A percentile compares a stretch with the other conserved stretches of the same genome.
phyloP scores from a whole-genome alignment of 1,140 invertebrate species.

The Psilanteris sp. region DNA sequence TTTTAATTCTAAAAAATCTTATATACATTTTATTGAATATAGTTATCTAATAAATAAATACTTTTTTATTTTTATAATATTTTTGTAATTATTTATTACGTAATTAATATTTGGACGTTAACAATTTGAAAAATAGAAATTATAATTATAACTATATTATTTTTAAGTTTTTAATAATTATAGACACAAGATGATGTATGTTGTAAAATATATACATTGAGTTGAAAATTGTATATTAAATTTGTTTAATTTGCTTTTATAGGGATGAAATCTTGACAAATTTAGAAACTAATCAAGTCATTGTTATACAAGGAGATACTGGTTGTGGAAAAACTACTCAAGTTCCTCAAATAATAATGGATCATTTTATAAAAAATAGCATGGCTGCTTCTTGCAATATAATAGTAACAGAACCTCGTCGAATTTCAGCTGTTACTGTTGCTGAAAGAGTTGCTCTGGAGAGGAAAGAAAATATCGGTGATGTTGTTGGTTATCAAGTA shows the following conservation, averaged over 20 bases:
- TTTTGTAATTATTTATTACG: no score
- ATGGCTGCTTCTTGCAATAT: slow-evolving; percentile 84
- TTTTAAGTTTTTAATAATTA: no score
- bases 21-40: no score
- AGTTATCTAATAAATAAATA: no score
- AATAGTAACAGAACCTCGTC: slow-evolving; percentile 93
- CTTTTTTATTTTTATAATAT: no score
- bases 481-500: slow-evolving; percentile 91
- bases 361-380: slow-evolving; percentile 81
- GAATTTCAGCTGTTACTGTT: slow-evolving; percentile 93
- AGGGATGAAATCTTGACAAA: slow-evolving; percentile 64
- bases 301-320: slow-evolving; percentile 91
- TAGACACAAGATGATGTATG: no score
- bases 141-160: no score
- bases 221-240: not conserved
- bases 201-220: not conserved
- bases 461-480: slow-evolving; percentile 87
- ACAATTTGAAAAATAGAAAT: no score
- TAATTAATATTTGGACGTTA: no score
- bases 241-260: slow-evolving; percentile 26
- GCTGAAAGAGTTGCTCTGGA: slow-evolving; percentile 91
- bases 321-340: slow-evolving; percentile 95
- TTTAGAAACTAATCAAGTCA: slow-evolving; percentile 80
- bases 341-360: slow-evolving; percentile 94
- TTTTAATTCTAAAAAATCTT: no score